phyloP scores from a whole-genome alignment of 2,797 vertebrate genomes.

The Platyrinchus mystaceus region DNA sequence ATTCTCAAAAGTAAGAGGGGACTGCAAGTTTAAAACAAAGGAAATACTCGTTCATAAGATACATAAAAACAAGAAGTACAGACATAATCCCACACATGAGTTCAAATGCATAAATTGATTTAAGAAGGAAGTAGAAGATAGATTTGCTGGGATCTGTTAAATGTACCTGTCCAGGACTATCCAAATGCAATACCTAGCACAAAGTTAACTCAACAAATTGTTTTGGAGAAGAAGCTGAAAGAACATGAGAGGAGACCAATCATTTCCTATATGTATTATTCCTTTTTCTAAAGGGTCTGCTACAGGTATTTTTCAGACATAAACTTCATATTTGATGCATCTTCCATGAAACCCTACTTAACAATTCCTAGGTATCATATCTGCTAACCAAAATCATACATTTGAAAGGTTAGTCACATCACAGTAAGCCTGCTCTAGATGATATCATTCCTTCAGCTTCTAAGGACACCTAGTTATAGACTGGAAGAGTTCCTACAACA shows the following conservation, averaged over 20 bases:
- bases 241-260: neutral
- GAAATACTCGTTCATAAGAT: neutral
- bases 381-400: neutral
- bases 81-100: neutral
- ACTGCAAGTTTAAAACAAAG: neutral
- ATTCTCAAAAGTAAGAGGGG: neutral
- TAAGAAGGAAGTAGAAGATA: neutral
- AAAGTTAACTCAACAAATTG: neutral
- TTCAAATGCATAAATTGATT: neutral
- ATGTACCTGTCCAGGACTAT: neutral
- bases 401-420: neutral
- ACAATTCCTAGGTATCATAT: neutral
- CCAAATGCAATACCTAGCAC: neutral
- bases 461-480: neutral
- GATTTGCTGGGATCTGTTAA: neutral
- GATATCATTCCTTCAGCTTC: neutral
- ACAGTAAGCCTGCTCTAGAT: neutral
- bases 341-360: neutral
- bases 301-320: neutral
- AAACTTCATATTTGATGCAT: rapidly evolving
- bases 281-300: neutral
- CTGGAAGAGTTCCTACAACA: neutral
- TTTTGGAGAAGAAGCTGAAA: neutral
- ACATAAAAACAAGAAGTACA: neutral
- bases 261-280: neutral